Base-by-base conservation (phyloP, 1,140 invertebrate species). In the Hylaeus anthracinus region DNA sequence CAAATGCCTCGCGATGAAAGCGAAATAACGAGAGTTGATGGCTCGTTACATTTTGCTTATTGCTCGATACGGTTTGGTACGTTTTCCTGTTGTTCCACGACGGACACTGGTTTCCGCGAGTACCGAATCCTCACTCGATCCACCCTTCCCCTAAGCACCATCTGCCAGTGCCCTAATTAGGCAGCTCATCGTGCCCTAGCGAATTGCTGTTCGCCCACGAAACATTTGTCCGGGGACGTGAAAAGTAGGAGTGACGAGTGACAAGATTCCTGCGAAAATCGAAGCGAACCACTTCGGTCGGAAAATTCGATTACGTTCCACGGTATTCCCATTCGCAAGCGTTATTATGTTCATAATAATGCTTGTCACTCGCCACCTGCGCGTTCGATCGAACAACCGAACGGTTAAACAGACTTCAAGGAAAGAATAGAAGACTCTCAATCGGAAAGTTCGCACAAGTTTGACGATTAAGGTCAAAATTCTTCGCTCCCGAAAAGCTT, bases 151-250 rank as follows among this genome's bases (percentile, higher is more conserved):
- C 82, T 73, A 85, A 84, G 63, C 70, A 43, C 77, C 83, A 85
- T 85, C 82, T 76, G 82, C 79, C 72, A 82, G 48, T 81, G 82
- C 81, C 61, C 77, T 82, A 85, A 85, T 85, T 85, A 85, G 84
- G 60, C 67, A 63, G 84, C 72, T 85, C 84, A 85, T 84, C 84
- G 56, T 70, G 66, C 51, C 51, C 41, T 61, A 65, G 66, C 41
- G 76, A 84, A 85, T 85, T 85, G 70, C 83, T 48, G 75, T 56
- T 48, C 60, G 81, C 64, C 12, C 39, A 53, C 64, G 63, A 75
- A 48, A 48, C 61, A 55, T 65, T 78, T 41, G 74, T 63, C 15
- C 58, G 10, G n/a, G 64, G 43, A 79, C n/a, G 56, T 14, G 77
- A 69, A 76, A 81, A 85, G 84, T 55, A 10, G n/a, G 14, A 55